These are phyloP conservation scores for Hyposmocoma kahamanoa DNA, from an alignment of 1,140 invertebrate species.

Conservation along the genomic window DNA sequence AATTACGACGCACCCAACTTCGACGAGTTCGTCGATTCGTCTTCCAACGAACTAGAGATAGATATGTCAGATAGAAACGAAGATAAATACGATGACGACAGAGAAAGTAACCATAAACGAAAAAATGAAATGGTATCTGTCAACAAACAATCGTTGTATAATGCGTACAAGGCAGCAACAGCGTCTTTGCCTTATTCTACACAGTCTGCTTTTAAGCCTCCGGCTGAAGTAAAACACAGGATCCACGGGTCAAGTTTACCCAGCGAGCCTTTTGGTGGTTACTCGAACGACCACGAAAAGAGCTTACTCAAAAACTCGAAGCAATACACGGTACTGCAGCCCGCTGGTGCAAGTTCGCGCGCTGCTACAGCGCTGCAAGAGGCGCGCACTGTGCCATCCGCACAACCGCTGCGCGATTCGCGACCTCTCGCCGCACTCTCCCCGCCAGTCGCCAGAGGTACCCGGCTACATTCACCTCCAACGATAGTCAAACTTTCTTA, in stretches of 20 bases:
- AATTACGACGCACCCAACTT: slow-evolving; percentile 84
- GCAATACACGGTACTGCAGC: slow-evolving; percentile 89
- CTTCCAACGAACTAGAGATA: slow-evolving; percentile 85
- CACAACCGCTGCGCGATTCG: slow-evolving; percentile 64
- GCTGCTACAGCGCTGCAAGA: slow-evolving; percentile 86
- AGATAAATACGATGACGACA: slow-evolving; percentile 63
- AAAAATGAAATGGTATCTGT: slow-evolving; percentile 65
- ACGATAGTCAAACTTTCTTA: slow-evolving; percentile 59
- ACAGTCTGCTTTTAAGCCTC: slow-evolving; percentile 84
- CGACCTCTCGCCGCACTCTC: slow-evolving; percentile 76
- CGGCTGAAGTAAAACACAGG: slow-evolving; percentile 75
- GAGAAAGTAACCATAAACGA: slow-evolving; percentile 59
- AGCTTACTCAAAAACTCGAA: slow-evolving; percentile 63
- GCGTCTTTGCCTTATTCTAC: slow-evolving; percentile 77
- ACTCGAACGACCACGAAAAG: slow-evolving; percentile 57
- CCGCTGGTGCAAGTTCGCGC: slow-evolving; percentile 83
- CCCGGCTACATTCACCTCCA: slow-evolving; percentile 24
- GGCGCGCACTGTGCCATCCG: slow-evolving; percentile 78
- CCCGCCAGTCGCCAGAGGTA: slow-evolving; percentile 84
- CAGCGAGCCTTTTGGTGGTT: slow-evolving; percentile 55
- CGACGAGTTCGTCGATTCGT: slow-evolving; percentile 86
- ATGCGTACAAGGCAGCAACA: slow-evolving; percentile 72
- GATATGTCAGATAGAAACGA: slow-evolving; percentile 83
- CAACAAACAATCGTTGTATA: slow-evolving; percentile 68
- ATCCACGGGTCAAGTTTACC: slow-evolving; percentile 58